A percentile compares a stretch with the other conserved stretches of the same genome.
These are phyloP conservation scores for Athene noctua DNA, from an alignment of 2,113 vertebrate species.

Conservation along the genomic window DNA sequence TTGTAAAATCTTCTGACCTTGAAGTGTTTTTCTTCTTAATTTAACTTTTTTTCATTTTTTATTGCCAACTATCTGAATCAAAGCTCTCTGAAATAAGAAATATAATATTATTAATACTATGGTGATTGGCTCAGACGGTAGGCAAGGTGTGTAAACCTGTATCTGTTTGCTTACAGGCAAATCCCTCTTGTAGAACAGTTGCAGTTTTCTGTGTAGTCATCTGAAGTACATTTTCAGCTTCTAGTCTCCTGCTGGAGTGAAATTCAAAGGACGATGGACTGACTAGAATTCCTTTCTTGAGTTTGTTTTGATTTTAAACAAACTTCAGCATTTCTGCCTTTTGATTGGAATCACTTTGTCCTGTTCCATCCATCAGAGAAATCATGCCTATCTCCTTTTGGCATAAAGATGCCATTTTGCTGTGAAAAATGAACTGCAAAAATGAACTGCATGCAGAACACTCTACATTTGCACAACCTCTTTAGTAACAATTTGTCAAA, in stretches of 20 bases:
- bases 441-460: neutral
- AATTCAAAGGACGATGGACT: neutral
- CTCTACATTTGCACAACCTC: neutral
- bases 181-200: neutral
- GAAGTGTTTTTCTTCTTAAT: neutral
- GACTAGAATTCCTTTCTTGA: neutral
- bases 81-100: neutral
- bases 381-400: neutral
- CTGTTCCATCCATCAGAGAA: neutral
- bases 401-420: neutral
- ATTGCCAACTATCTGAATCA: neutral
- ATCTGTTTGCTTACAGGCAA: neutral
- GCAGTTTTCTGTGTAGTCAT: neutral
- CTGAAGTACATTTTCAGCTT: neutral
- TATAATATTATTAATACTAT: neutral
- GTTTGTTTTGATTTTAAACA: neutral
- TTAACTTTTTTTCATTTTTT: neutral
- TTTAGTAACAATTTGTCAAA: neutral
- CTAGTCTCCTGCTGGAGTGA: neutral
- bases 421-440: neutral
- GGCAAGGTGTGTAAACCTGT: neutral
- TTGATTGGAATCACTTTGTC: neutral
- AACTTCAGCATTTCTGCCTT: neutral
- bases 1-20: conserved; percentile 32
- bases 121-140: neutral